These are phyloP conservation scores for Habrosyne pyritoides DNA, from an alignment of 2,888 invertebrate genomes.

Conservation along the genomic window DNA sequence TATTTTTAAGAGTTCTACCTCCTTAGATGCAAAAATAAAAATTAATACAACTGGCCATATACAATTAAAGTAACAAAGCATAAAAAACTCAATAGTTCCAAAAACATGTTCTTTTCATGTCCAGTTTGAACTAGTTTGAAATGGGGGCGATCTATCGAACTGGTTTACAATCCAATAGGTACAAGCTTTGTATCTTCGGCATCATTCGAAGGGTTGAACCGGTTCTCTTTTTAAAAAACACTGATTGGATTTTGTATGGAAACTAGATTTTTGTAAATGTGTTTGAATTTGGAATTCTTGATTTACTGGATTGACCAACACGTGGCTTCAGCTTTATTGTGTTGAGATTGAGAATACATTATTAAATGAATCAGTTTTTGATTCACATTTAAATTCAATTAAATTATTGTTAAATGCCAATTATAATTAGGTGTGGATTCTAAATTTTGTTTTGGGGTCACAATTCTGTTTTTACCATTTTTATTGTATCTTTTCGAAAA, in stretches of 20 bases:
- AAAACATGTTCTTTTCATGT: constrained; percentile 37
- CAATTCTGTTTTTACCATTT: no score
- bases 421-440: no score
- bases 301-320: constrained; percentile 25
- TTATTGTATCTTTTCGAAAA: no score
- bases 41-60: no score
- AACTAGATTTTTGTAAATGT: constrained; percentile 37
- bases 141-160: constrained; percentile 23
- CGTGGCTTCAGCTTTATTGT: constrained; percentile 19
- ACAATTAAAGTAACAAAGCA: constrained; percentile 27
- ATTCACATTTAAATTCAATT: no score
- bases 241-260: constrained; percentile 37
- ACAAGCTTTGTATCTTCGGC: not conserved
- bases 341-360: constrained; percentile 10
- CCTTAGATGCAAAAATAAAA: no score
- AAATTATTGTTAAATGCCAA: no score
- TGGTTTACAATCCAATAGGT: constrained; percentile 28
- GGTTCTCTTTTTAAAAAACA: constrained; percentile 40
- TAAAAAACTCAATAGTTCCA: constrained; percentile 29
- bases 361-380: constrained; percentile 6
- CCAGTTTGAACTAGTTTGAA: constrained; percentile 30
- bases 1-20: no score
- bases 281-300: constrained; percentile 27
- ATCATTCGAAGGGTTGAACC: constrained; percentile 40
- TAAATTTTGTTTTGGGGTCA: no score